A percentile compares a stretch with the other conserved stretches of the same genome.
Conservation (phyloP, 23 tunicate genomes). For the Styela clava region DNA sequence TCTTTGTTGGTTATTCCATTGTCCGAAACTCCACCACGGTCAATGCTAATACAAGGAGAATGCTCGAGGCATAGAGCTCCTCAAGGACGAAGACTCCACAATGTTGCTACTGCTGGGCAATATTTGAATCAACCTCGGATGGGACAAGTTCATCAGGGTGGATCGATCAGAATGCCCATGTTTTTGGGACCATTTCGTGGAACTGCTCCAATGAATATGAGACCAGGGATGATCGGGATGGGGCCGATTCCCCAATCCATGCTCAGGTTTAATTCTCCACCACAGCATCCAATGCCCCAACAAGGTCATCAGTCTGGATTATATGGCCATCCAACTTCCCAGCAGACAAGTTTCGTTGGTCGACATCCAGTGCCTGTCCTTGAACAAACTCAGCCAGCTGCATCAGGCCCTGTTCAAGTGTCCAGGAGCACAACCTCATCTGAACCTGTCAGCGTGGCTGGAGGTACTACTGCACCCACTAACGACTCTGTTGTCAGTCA, state of each 20-base stretch:
- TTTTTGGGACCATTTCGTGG: background rate
- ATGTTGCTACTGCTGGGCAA: background rate
- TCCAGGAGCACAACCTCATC: background rate
- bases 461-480: background rate
- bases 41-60: conserved; percentile 48
- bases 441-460: too few relatives aligned
- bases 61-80: background rate
- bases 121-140: background rate
- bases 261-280: background rate
- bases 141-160: background rate
- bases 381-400: background rate
- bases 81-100: background rate
- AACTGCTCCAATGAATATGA: background rate
- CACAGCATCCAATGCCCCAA: background rate
- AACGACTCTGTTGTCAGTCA: background rate
- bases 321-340: conserved; percentile 11
- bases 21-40: conserved; percentile 62
- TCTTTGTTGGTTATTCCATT: conserved; percentile 58
- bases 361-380: background rate
- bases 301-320: background rate
- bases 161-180: background rate
- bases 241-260: background rate
- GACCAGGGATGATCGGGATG: conserved; percentile 1
- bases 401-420: background rate
- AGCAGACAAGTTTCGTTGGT: background rate